phyloP scores from a whole-genome alignment of 2,797 vertebrate genomes.

The Xerus rutilus region DNA sequence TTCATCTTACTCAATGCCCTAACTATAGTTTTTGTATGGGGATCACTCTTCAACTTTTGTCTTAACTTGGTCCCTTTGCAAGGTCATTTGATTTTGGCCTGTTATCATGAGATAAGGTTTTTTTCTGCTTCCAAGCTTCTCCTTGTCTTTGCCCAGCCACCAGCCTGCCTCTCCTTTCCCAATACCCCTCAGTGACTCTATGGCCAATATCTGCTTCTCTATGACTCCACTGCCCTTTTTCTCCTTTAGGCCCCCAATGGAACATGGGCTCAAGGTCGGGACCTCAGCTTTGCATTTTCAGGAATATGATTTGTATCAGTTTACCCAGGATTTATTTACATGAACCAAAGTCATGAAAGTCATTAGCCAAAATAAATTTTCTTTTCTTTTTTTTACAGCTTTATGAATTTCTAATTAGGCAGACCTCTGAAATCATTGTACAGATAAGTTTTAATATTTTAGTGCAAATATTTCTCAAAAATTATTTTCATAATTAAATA shows the following conservation, averaged over 20 bases:
- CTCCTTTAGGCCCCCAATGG: neutral
- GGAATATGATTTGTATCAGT: neutral
- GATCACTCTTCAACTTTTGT: neutral
- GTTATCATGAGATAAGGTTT: neutral
- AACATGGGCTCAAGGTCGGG: neutral
- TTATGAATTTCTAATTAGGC: neutral
- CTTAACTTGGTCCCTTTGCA: neutral
- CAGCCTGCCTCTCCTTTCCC: neutral
- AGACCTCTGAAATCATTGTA: neutral
- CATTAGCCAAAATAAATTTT: neutral
- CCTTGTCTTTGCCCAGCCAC: neutral
- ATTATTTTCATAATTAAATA: neutral
- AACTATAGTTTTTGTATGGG: neutral
- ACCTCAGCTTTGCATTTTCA: neutral
- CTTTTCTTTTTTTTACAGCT: neutral
- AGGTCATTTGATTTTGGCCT: neutral
- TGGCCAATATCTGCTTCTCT: neutral
- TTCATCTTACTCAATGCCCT: neutral
- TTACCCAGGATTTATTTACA: neutral
- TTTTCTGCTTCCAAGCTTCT: neutral
- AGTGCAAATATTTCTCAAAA: neutral
- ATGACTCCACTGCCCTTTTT: neutral
- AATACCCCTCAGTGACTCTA: neutral
- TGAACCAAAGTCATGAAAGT: neutral
- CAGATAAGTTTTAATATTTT: neutral